These are phyloP conservation scores for Hermodice carunculata DNA, from an alignment of 2,888 invertebrate genomes.

Conservation along the genomic window DNA sequence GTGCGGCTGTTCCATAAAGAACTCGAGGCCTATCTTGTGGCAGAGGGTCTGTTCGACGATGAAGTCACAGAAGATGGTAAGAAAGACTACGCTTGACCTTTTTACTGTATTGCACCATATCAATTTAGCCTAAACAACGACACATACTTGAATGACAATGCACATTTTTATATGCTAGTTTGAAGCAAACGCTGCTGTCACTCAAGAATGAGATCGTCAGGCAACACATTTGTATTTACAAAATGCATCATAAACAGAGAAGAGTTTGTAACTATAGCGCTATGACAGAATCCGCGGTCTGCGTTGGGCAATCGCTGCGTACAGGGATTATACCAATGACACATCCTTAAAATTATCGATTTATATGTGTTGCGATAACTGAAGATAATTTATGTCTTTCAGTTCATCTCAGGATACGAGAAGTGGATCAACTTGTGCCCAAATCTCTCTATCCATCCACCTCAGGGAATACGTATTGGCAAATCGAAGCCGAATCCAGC, in stretches of 20 bases:
- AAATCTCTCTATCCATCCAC: constrained; percentile 68
- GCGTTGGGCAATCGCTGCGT: no score
- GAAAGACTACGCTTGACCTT: no score
- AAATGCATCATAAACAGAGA: no score
- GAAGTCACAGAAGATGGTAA: constrained; percentile 68
- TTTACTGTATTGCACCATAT: neutral
- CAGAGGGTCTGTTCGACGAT: constrained; percentile 69
- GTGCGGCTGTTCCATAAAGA: constrained; percentile 69
- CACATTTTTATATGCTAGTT: neutral
- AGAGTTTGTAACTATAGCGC: no score
- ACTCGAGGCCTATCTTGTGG: constrained; percentile 68
- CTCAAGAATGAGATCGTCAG: no score
- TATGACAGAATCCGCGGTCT: no score
- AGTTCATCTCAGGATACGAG: constrained; percentile 69
- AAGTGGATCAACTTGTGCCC: constrained; percentile 69
- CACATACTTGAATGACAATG: neutral
- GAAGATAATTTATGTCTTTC: constrained; percentile 30
- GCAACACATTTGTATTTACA: no score
- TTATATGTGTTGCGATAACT: no score
- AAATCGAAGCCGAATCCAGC: constrained; percentile 67
- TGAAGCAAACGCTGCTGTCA: no score
- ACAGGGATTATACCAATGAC: no score
- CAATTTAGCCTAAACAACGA: neutral
- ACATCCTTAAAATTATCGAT: no score
- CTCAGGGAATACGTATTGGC: constrained; percentile 70